phyloP scores from a whole-genome alignment of 2,888 invertebrate genomes.

The Plebejus anna region DNA sequence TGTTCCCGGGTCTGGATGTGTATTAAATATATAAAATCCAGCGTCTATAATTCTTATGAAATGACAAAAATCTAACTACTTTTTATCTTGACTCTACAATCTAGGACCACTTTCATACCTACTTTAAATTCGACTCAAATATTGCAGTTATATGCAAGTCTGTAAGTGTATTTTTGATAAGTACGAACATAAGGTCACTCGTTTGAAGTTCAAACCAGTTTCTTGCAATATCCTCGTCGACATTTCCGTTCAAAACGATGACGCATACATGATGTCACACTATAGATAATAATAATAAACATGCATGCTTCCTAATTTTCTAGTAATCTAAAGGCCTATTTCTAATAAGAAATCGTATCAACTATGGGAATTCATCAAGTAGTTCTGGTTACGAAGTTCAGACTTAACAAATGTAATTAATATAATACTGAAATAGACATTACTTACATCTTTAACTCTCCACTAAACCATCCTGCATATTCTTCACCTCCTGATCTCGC shows the following conservation, averaged over 20 bases:
- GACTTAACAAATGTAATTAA: too few species aligned
- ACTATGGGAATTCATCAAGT: not conserved
- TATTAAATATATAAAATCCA: too few species aligned
- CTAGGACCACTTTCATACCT: too few species aligned
- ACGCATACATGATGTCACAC: slow-evolving; percentile 19
- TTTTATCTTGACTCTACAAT: too few species aligned
- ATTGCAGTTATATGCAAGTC: not conserved
- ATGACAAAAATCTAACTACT: too few species aligned
- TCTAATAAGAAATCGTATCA: not conserved
- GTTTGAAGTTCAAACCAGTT: slow-evolving; percentile 7
- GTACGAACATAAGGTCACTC: not conserved
- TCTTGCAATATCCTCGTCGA: not conserved
- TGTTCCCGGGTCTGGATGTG: too few species aligned
- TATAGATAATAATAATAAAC: not conserved
- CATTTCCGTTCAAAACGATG: slow-evolving; percentile 1
- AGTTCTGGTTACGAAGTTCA: too few species aligned
- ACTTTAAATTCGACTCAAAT: not conserved
- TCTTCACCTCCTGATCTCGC: not conserved
- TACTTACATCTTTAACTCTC: too few species aligned
- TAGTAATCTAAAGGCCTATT: not conserved
- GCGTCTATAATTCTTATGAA: too few species aligned
- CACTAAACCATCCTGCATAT: not conserved
- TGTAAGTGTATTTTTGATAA: not conserved
- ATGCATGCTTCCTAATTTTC: not conserved
- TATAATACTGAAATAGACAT: too few species aligned